A percentile compares a stretch with the other conserved stretches of the same genome.
These are phyloP conservation scores for Drosophila lacicola DNA, from an alignment of 2,888 invertebrate genomes.

Conservation along the genomic window DNA sequence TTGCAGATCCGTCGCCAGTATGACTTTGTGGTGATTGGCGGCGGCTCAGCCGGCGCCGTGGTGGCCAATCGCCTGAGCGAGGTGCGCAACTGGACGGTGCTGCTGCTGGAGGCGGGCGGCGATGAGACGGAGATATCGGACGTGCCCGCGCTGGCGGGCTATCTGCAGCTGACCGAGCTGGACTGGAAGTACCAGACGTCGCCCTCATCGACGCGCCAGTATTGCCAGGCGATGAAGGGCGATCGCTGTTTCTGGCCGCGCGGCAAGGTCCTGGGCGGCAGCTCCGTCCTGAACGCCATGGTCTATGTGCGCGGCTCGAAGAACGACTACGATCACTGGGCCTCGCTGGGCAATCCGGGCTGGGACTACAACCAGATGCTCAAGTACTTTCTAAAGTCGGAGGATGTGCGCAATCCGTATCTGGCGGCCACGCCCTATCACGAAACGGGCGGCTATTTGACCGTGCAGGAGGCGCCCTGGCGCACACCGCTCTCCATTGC, in stretches of 20 bases:
- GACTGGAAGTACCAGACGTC: constrained; percentile 97
- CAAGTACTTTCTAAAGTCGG: constrained; percentile 94
- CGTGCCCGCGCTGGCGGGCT: constrained; percentile 93
- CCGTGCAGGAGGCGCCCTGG: constrained; percentile 94
- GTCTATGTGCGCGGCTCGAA: constrained; percentile 95
- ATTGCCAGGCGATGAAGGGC: constrained; percentile 94
- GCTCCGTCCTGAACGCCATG: constrained; percentile 96
- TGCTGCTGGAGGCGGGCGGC: constrained; percentile 94
- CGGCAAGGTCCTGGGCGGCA: constrained; percentile 95
- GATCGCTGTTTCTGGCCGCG: constrained; percentile 96
- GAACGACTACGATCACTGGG: constrained; percentile 95
- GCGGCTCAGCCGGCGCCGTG: constrained; percentile 95
- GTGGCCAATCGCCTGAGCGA: constrained; percentile 94
- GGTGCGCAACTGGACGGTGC: constrained; percentile 92
- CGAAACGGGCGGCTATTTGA: constrained; percentile 91
- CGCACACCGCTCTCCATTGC: constrained; percentile 92
- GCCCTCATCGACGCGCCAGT: constrained; percentile 90
- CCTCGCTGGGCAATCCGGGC: constrained; percentile 91
- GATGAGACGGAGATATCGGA: constrained; percentile 96
- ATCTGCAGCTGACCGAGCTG: constrained; percentile 93
- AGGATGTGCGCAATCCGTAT: constrained; percentile 94
- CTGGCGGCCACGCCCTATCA: constrained; percentile 91
- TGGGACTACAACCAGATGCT: constrained; percentile 94
- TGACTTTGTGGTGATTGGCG: constrained; percentile 95
- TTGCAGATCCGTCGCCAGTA: constrained; percentile 90